Conservation (phyloP, 1,140 invertebrate species). For the Drosophila willistoni region DNA sequence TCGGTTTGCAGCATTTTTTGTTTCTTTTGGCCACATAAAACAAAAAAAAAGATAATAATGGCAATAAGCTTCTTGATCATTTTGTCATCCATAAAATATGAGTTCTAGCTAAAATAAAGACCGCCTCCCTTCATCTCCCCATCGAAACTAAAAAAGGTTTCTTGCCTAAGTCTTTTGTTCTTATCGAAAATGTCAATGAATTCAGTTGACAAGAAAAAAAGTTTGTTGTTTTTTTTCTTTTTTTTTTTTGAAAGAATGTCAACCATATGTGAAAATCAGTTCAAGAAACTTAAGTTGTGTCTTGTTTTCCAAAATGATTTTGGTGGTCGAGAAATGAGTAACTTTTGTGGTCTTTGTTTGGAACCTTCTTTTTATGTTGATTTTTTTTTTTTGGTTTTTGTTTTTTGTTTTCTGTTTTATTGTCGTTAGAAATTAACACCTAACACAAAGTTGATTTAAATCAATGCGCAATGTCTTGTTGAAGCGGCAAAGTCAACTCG, state of each 20-base stretch:
- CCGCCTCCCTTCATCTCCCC: background rate
- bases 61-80: conserved; percentile 37
- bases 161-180: conserved; percentile 66
- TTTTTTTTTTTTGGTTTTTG: conserved; percentile 29
- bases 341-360: conserved; percentile 9
- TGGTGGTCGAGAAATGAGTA: background rate
- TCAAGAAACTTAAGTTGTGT: conserved; percentile 40
- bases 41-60: conserved; percentile 20
- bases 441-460: conserved; percentile 71
- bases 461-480: conserved; percentile 67
- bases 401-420: conserved; percentile 52
- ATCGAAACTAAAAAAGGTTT: conserved; percentile 37
- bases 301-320: too few relatives aligned
- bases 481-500: conserved; percentile 57
- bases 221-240: too few relatives aligned
- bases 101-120: conserved; percentile 55
- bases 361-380: background rate
- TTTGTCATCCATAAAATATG: conserved; percentile 74
- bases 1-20: background rate
- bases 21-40: conserved; percentile 1
- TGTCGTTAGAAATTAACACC: conserved; percentile 66
- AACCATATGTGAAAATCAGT: conserved; percentile 69
- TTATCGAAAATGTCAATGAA: conserved; percentile 65
- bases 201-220: conserved; percentile 32
- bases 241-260: conserved; percentile 1